Evolutionary conservation across 1,140 invertebrate species (phyloP).

Genomic region (Pogonus chalceus): DNA sequence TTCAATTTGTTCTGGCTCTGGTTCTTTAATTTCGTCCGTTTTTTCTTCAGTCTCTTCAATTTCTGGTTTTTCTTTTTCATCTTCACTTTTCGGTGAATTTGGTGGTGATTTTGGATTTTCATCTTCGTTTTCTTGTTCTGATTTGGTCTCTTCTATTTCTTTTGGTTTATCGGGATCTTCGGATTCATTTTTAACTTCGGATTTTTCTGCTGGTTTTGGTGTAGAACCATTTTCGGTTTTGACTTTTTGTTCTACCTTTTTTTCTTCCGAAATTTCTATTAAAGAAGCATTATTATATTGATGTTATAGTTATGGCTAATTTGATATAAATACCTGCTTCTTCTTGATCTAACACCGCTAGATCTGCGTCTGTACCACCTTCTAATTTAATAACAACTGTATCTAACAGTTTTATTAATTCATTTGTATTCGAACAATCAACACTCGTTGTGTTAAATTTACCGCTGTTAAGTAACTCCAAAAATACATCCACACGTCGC

Average conservation of each 20-base stretch:
- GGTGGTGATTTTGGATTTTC: conserved; percentile 26
- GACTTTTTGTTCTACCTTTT: conserved; percentile 29
- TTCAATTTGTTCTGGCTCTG: conserved; percentile 21
- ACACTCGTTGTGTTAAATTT: conserved; percentile 70
- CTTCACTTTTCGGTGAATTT: conserved; percentile 27
- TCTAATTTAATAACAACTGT: conserved; percentile 95
- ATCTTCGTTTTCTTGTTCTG: conserved; percentile 23
- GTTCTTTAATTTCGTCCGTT: conserved; percentile 15
- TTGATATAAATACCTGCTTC: conserved; percentile 26
- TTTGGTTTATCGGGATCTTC: conserved; percentile 18
- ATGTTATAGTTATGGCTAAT: background rate
- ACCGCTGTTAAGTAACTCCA: conserved; percentile 67
- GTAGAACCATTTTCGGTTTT: conserved; percentile 20
- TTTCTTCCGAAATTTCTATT: conserved; percentile 22
- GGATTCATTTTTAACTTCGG: conserved; percentile 30
- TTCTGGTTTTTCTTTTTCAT: conserved; percentile 34
- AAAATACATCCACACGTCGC: conserved; percentile 84
- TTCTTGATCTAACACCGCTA: conserved; percentile 64
- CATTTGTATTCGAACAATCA: conserved; percentile 80
- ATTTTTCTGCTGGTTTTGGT: conserved; percentile 21
- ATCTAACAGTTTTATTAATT: conserved; percentile 82
- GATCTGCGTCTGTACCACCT: conserved; percentile 91
- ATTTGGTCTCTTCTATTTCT: conserved; percentile 15
- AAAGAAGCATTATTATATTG: conserved; percentile 3
- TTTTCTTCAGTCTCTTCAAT: conserved; percentile 19